phyloP scores from a whole-genome alignment of 2,888 invertebrate genomes.

The Argyra leucocephala region DNA sequence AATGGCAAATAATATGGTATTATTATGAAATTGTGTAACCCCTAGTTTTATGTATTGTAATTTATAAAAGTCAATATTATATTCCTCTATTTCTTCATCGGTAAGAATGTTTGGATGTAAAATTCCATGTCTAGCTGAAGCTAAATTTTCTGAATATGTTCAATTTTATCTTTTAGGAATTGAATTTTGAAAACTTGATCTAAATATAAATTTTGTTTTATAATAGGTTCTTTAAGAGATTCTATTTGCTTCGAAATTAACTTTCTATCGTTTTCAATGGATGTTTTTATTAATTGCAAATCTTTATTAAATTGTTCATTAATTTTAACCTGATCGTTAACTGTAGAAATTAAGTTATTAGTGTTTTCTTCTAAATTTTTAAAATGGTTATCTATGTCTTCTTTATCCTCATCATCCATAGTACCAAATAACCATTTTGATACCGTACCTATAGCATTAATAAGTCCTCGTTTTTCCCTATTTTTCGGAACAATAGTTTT shows the following conservation, averaged over 20 bases:
- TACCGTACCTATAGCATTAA: conserved; percentile 8
- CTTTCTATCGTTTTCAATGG: conserved; percentile 5
- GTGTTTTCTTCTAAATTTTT: background rate
- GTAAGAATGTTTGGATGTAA: conserved; percentile 10
- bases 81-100: conserved; percentile 8
- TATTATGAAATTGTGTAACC: background rate
- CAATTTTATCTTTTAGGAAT: conserved; percentile 11
- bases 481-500: conserved; percentile 2
- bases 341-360: conserved; percentile 10
- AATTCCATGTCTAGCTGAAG: conserved; percentile 13
- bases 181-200: conserved; percentile 14
- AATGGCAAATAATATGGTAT: background rate
- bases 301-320: conserved; percentile 10
- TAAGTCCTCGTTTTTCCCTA: conserved; percentile 8
- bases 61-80: background rate
- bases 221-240: background rate
- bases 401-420: conserved; percentile 13
- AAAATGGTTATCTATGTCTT: conserved; percentile 12
- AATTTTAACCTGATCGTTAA: conserved; percentile 13
- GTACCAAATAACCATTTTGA: conserved; percentile 14
- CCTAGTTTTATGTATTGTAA: background rate
- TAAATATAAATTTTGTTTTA: background rate
- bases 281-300: background rate
- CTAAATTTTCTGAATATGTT: conserved; percentile 14
- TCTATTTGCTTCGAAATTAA: background rate